These are phyloP conservation scores for Melanerpes formicivorus DNA, from an alignment of 2,113 vertebrate species.

Conservation along the genomic window DNA sequence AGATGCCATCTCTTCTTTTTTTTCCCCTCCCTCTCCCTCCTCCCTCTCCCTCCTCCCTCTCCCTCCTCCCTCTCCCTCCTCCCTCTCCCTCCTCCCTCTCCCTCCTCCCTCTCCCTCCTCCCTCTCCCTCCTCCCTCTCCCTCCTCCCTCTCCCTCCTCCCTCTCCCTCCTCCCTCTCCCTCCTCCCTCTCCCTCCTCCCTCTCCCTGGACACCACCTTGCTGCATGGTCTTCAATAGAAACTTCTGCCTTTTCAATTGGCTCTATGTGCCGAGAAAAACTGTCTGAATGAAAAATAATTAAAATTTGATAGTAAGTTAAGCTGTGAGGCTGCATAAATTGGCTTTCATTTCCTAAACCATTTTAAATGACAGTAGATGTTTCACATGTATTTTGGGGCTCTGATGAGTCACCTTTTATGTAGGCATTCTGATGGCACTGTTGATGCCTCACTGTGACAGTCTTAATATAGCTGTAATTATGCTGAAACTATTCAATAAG, in stretches of 20 bases:
- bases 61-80: too few relatives aligned
- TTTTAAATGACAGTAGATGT: slow-evolving; percentile 63
- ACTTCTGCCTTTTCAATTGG: neutral
- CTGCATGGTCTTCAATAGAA: neutral
- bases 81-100: too few relatives aligned
- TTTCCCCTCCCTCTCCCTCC: neutral
- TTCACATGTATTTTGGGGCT: slow-evolving; percentile 48
- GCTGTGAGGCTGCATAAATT: slow-evolving; percentile 46
- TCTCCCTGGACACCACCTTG: neutral
- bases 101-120: too few relatives aligned
- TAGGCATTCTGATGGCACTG: slow-evolving; percentile 56
- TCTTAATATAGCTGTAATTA: slow-evolving; percentile 63
- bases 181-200: too few relatives aligned
- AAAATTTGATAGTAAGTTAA: slow-evolving; percentile 40
- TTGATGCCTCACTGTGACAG: slow-evolving; percentile 62
- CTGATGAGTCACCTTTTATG: slow-evolving; percentile 58
- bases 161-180: neutral
- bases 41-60: too few relatives aligned
- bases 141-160: too few relatives aligned
- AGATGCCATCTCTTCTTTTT: neutral
- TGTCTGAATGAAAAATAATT: slow-evolving; percentile 49
- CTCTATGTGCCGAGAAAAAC: slow-evolving; percentile 11
- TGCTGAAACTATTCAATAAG: slow-evolving; percentile 47
- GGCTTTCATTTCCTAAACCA: slow-evolving; percentile 49
- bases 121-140: too few relatives aligned